A percentile compares a stretch with the other conserved stretches of the same genome.
phyloP scores from a whole-genome alignment of 2,888 invertebrate genomes.

The Spialia ferax region DNA sequence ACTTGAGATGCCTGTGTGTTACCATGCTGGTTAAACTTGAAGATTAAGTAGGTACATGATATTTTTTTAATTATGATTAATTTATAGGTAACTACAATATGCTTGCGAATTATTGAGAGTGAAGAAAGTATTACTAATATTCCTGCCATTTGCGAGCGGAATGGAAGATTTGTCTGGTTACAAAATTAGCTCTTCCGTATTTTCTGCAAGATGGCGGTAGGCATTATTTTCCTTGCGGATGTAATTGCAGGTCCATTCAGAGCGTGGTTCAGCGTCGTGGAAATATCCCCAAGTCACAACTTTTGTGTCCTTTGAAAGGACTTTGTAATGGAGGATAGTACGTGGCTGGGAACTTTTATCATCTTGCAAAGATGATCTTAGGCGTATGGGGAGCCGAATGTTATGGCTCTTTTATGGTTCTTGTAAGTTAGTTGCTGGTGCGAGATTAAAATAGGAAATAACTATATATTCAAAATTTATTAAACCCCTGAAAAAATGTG shows the following conservation, averaged over 20 bases:
- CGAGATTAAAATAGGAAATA: neutral
- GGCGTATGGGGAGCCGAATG: neutral
- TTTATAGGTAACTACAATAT: too few species aligned
- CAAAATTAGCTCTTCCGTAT: constrained; percentile 5
- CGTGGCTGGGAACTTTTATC: constrained; percentile 9
- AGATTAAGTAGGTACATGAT: too few species aligned
- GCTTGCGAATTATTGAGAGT: too few species aligned
- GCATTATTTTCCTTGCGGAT: constrained; percentile 1
- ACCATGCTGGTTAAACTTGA: too few species aligned
- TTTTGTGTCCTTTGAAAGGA: constrained; percentile 35
- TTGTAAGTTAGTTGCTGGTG: neutral
- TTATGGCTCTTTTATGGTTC: neutral
- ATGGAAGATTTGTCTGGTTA: too few species aligned
- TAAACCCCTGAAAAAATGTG: too few species aligned
- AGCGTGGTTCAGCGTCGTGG: constrained; percentile 25
- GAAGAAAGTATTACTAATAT: too few species aligned
- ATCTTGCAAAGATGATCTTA: constrained; percentile 8
- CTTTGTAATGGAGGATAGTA: constrained; percentile 16
- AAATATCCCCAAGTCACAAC: constrained; percentile 37
- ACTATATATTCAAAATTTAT: too few species aligned
- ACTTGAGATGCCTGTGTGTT: too few species aligned
- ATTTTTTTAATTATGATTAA: too few species aligned
- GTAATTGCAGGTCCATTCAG: constrained; percentile 31
- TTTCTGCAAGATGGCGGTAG: constrained; percentile 2
- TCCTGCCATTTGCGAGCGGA: too few species aligned